phyloP scores from a whole-genome alignment of 1,140 invertebrate species.

The Atta colombica region DNA sequence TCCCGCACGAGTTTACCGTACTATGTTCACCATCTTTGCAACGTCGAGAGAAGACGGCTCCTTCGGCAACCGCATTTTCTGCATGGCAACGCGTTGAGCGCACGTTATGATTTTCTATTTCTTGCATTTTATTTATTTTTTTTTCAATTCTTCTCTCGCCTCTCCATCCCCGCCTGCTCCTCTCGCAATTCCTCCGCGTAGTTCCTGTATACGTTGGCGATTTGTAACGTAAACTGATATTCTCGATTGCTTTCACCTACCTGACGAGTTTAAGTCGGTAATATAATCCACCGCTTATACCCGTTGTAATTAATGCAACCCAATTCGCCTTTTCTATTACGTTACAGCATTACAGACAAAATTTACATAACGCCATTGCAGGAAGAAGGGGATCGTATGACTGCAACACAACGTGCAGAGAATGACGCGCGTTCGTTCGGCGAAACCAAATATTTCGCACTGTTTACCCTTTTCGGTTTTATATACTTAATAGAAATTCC shows the following conservation, averaged over 20 bases:
- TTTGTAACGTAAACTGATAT: constrained; percentile 32
- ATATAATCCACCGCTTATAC: constrained; percentile 21
- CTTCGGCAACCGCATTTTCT: constrained; percentile 31
- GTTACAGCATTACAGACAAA: constrained; percentile 1
- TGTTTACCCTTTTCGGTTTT: neutral
- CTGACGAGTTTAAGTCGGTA: constrained; percentile 9
- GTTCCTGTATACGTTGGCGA: neutral
- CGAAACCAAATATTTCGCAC: neutral
- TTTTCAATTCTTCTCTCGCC: neutral
- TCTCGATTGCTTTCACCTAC: constrained; percentile 34
- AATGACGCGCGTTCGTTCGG: neutral
- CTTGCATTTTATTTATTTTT: constrained; percentile 22
- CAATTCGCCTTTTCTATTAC: constrained; percentile 23
- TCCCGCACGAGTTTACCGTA: neutral
- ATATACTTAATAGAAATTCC: constrained; percentile 35
- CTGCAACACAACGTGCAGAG: neutral
- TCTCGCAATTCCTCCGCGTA: neutral
- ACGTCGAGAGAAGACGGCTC: constrained; percentile 20
- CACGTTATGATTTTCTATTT: constrained; percentile 44
- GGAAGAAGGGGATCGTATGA: neutral
- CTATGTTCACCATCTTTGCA: neutral
- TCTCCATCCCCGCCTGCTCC: too few relatives aligned
- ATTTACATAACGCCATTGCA: constrained; percentile 41
- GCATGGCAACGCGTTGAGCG: constrained; percentile 1
- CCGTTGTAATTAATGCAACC: constrained; percentile 56